Evolutionary conservation across 2,113 vertebrate genomes (phyloP), one percentile per base, ranked within the genome.

Genomic region (Heterotis niloticus): DNA sequence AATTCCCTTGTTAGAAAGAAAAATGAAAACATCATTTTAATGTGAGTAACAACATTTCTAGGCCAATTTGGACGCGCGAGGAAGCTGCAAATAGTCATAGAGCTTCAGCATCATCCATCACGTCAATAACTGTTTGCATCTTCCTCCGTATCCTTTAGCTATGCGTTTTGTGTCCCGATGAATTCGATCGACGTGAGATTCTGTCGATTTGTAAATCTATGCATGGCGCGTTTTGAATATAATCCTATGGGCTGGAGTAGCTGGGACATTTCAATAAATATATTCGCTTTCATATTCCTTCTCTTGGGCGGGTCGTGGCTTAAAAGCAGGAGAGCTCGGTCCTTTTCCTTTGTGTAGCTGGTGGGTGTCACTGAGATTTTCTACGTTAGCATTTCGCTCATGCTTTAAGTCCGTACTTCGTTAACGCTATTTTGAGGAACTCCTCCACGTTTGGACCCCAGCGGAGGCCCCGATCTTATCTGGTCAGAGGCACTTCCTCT

Each of bases 401-500:
- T 86, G 87, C 85, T 84, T 52, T 84, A 80, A 79, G 57, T 75
- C 74, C 74, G 17, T 17, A 57, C 56, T 74, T 59, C 54, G 20
- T 74, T 57, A 17, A 59, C 52, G n/a, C 52, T 74, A 44, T 74
- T 74, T 73, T 54, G 10, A 23, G 71, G 71, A n/a, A 59, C 54
- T 74, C 71, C 26, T 57, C 57, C 71, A 74, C 20, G 59, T 75
- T 75, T 62, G 4, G 57, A 60, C 59, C 59, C 74, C 64, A 72
- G 54, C 44, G 64, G 64, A 52, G 14, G 29, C 59, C 75, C 83
- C 75, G 79, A 75, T 84, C 91, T 91, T 97, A 99, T 99, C 98
- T 99, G 80, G 96, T 99, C 85, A 98, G 92, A 82, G 96, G 95
- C 76, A 98, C 96, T 90, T 99, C 96, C 90, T 99, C 98, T 85